Base-by-base conservation (phyloP, 1,140 invertebrate species). In the Campoletis sonorensis region DNA sequence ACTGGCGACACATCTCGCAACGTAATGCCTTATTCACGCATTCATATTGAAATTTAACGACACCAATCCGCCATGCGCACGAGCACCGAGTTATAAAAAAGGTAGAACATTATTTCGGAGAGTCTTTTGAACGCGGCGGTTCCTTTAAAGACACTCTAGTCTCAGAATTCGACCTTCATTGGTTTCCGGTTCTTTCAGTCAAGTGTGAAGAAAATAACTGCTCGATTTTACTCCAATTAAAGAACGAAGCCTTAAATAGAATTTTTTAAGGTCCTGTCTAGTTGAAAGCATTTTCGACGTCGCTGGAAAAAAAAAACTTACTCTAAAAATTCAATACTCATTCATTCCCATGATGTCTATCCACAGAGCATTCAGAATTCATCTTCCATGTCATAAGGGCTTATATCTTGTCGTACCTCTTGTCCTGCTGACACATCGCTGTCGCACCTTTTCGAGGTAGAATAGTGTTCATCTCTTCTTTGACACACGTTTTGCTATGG, bases 11-110 rank as follows among this genome's bases (percentile, higher is more conserved):
- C 73, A 37, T 30, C 40, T 27, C 7, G n/a, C 70, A 72, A 49
- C 84, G 87, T 80, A 88, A 90, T 90, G 87, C 87, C 88, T 89
- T 90, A 89, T 90, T 90, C 88, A 89, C 87, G 81, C 83, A 89
- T 86, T 89, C 85, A 88, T 90, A 90, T 89, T 90, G 89, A 90
- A 89, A 90, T 88, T 87, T 87, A 85, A 84, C 82, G 84, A 80
- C 73, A 82, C 75, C 40, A 45, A 85, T 83, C 54, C 45, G 37
- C 64, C 15, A 37, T 30, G 16, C 76, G 21, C 79, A 67, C 80
- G 40, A 79, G 82, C 51, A 77, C 27, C 0, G 40, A 51, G n/a
- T 84, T 75, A 61, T 77, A 54, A 33, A 37, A 72, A 49, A 54
- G n/a, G n/a, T 2, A 54, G 51, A 54, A 54, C 51, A 54, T 54